phyloP scores from a whole-genome alignment of 2,113 vertebrate genomes.

The Vulpes lagopus region DNA sequence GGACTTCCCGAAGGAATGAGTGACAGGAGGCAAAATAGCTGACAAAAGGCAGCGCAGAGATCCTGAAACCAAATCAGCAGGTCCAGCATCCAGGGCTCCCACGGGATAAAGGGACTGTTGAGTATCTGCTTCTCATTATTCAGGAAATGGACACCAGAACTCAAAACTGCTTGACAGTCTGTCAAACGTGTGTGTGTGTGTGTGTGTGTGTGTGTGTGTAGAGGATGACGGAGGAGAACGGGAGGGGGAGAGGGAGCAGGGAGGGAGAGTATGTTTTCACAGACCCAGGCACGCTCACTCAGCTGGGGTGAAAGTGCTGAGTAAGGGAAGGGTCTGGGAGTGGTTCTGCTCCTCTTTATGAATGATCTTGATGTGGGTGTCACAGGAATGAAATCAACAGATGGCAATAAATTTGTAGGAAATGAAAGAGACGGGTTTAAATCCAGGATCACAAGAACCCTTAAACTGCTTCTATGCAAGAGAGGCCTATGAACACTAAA shows the following conservation, averaged over 20 bases:
- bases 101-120: background rate
- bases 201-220: background rate
- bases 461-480: conserved; percentile 27
- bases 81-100: background rate
- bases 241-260: background rate
- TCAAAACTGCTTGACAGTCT: background rate
- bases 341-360: conserved; percentile 48
- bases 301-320: background rate
- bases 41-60: background rate
- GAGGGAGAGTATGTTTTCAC: background rate
- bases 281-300: background rate
- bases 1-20: background rate
- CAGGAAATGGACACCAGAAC: background rate
- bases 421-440: conserved; percentile 47
- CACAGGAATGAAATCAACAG: conserved; percentile 69
- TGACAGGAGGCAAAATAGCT: background rate
- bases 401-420: conserved; percentile 63
- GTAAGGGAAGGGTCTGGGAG: background rate
- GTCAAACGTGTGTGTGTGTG: background rate
- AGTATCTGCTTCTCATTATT: background rate
- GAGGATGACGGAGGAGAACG: background rate
- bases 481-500: background rate
- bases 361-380: conserved; percentile 66
- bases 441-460: conserved; percentile 40
- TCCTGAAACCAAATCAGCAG: background rate